Conservation (phyloP, 1,140 invertebrate species). For the Elysia chlorotica region DNA sequence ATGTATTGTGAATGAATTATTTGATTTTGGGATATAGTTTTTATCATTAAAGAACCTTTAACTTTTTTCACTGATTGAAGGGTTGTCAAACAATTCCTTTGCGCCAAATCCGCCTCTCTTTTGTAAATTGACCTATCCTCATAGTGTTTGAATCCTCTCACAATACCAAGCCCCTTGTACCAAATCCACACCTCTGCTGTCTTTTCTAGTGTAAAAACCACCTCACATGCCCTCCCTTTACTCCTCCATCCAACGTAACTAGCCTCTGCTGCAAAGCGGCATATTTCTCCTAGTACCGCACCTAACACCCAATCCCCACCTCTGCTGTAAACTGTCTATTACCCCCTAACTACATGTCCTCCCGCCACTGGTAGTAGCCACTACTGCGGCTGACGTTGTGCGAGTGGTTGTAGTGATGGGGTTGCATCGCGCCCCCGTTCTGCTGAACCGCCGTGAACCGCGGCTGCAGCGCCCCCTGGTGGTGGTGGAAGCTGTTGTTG, state of each 20-base stretch:
- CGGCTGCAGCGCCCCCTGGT: not conserved
- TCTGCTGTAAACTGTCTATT: too few species aligned
- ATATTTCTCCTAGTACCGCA: not conserved
- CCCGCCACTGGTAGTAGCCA: constrained; percentile 29
- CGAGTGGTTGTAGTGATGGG: constrained; percentile 5
- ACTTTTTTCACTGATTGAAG: not conserved
- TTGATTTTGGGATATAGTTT: too few species aligned
- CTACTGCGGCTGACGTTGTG: constrained; percentile 22
- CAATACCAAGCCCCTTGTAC: too few species aligned
- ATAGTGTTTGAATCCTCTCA: too few species aligned
- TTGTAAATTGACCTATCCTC: too few species aligned
- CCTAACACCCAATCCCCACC: not conserved
- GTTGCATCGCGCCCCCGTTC: not conserved
- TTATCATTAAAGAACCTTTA: not conserved
- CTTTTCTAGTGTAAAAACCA: too few species aligned
- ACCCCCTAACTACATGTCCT: too few species aligned
- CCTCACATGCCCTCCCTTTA: too few species aligned
- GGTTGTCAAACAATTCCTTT: not conserved
- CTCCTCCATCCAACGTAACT: too few species aligned
- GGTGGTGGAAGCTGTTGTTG: not conserved
- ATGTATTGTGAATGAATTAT: too few species aligned
- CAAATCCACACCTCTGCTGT: too few species aligned
- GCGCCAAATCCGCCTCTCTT: not conserved
- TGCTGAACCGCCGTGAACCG: not conserved
- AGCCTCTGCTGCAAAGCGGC: too few species aligned